Percentiles rank a stretch among this genome's conserved stretches.
Conservation (phyloP, 2,888 invertebrate genomes). For the Sisyra terminalis region DNA sequence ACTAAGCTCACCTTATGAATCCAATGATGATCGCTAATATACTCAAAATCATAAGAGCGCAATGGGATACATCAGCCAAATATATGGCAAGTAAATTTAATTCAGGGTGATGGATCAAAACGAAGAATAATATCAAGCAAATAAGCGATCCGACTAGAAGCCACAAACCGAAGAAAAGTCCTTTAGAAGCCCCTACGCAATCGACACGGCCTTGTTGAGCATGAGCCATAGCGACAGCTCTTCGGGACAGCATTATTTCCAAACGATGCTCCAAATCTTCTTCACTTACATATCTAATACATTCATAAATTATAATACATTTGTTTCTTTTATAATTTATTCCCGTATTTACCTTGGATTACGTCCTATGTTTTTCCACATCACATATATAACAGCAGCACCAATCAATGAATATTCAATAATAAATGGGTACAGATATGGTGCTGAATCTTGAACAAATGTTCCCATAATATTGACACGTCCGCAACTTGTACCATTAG, state of each 20-base stretch:
- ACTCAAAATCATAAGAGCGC: conserved; percentile 71
- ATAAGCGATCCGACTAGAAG: conserved; percentile 80
- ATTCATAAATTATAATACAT: too few relatives aligned
- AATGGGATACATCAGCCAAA: conserved; percentile 81
- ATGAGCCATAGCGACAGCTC: conserved; percentile 73
- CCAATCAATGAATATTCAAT: conserved; percentile 92
- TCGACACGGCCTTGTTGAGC: conserved; percentile 75
- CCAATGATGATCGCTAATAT: conserved; percentile 82
- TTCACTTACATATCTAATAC: conserved; percentile 44
- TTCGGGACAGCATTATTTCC: conserved; percentile 73
- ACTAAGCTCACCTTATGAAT: conserved; percentile 74
- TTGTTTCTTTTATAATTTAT: too few relatives aligned
- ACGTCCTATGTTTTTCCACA: conserved; percentile 91
- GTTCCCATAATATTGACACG: conserved; percentile 82
- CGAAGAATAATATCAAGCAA: conserved; percentile 90
- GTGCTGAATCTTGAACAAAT: conserved; percentile 83
- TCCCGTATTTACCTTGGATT: conserved; percentile 49
- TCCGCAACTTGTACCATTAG: conserved; percentile 39
- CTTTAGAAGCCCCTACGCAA: conserved; percentile 88
- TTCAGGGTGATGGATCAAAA: conserved; percentile 73
- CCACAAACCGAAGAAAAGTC: conserved; percentile 80
- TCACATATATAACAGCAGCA: conserved; percentile 86
- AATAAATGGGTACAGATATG: conserved; percentile 89
- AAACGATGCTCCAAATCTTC: conserved; percentile 78
- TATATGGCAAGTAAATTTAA: conserved; percentile 75